These are phyloP conservation scores for Xenopus laevis DNA, from an alignment of 2,113 vertebrate species.

Conservation along the genomic window DNA sequence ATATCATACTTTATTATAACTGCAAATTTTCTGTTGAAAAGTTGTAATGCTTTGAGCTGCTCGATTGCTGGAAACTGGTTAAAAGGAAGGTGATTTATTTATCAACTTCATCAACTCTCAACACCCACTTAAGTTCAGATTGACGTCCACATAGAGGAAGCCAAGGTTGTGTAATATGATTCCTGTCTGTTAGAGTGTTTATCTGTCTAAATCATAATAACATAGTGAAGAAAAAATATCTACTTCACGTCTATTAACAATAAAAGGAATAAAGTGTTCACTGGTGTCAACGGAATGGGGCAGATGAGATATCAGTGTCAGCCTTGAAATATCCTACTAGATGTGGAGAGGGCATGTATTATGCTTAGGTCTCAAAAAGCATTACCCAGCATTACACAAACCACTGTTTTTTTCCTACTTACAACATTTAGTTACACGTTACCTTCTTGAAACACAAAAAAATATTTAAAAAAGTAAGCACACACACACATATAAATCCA, in stretches of 20 bases:
- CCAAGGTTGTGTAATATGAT: conserved; percentile 26
- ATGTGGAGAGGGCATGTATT: conserved; percentile 35
- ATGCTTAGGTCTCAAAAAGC: conserved; percentile 4
- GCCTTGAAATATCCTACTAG: conserved; percentile 42
- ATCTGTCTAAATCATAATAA: conserved; percentile 44
- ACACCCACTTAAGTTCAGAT: conserved; percentile 8
- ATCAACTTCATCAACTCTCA: conserved; percentile 13
- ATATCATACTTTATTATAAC: conserved; percentile 4
- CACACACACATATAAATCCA: too few species aligned
- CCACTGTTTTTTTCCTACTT: not conserved
- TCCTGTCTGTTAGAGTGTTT: not conserved
- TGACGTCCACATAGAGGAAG: conserved; percentile 29
- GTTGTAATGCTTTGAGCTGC: conserved; percentile 19
- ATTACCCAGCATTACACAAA: not conserved
- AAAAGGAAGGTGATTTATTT: not conserved
- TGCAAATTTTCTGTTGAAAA: conserved; percentile 5
- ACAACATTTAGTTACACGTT: too few species aligned
- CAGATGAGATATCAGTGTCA: conserved; percentile 42
- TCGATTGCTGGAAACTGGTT: conserved; percentile 31
- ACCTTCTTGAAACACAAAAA: too few species aligned
- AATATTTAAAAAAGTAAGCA: too few species aligned
- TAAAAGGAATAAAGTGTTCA: conserved; percentile 43
- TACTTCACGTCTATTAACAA: conserved; percentile 46
- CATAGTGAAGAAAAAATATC: conserved; percentile 39
- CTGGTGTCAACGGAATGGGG: conserved; percentile 34